Base-by-base conservation (phyloP, 2,888 invertebrate species). In the Drosophila falleni region DNA sequence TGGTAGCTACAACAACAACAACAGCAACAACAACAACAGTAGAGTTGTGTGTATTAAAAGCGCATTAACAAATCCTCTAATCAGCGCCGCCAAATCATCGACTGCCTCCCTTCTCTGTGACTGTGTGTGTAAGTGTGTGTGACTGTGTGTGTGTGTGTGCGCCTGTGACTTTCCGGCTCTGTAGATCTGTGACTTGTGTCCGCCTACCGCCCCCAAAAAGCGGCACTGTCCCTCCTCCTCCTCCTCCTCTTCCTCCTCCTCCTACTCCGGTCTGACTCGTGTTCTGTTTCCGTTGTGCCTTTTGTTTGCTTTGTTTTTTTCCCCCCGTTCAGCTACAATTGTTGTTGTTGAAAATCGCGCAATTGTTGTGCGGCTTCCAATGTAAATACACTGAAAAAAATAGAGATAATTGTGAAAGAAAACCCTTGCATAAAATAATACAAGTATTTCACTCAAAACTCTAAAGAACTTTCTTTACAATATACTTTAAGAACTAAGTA, bases 61-160 rank as follows among this genome's bases (percentile, higher is more conserved):
- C 74, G 74, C 87, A 87, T 87, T 87, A 87, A 87, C 89, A 87
- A 89, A 89, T 87, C 88, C 88, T 71, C 89, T 87, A 89, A 89
- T 87, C 86, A 80, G 78, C 66, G 75, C 51, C 73, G 74, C 75
- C 82, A 78, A 84, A 85, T 85, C 85, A 78, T 71, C 71, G 59
- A 54, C 69, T 50, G 64, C 35, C 35, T 50, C 13, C 50, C 50
- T 35, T 35, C n/a, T 13, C n/a, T 33, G 44, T 49, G 16, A 19
- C n/a, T n/a, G 41, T 46, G 46, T 62, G 26, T 68, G n/a, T 46
- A 11, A 39, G n/a, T 51, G n/a, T 39, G 51, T 71, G 46, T 54
- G 55, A 46, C 33, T 59, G 46, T 71, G 41, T 49, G 50, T 58
- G 39, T 59, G 46, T 71, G 41, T 49, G 50, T 58, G 55, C 42